Evolutionary conservation across 2,113 vertebrate genomes (phyloP), one percentile per base, ranked within the genome.

Genomic region (Lampris incognitus): DNA sequence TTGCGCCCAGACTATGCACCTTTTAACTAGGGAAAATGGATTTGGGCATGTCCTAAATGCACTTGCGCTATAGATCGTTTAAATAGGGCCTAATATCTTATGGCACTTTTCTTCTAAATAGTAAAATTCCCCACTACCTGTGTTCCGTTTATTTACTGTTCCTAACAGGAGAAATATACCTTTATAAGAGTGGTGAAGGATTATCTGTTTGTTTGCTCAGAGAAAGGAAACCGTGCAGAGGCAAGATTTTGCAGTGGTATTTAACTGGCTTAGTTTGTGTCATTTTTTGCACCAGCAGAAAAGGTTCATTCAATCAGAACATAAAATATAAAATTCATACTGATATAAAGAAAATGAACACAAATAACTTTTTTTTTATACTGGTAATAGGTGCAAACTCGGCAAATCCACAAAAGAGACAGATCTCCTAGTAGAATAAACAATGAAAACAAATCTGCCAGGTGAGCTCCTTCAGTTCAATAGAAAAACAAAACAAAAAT

Each of bases 381-480:
- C 84, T 91, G 87, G 82, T 91, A 93, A 89, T 86, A 89, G 94
- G 93, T 95, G 94, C 93, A 94, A 94, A 94, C 87, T 91, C 70
- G 91, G 92, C 93, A 93, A 94, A 92, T 92, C 91, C 90, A 91
- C 84, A 83, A 89, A 81, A 85, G 81, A 85, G 88, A 83, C 72
- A 66, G 90, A 88, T 87, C 84, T 91, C 83, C 79, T 85, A 78
- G 79, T 84, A 88, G 88, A 92, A 90, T 69, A 92, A 90, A 87
- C 62, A 71, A 79, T 72, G 11, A 88, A 83, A 88, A 85, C 88
- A 92, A 92, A 93, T 91, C 92, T 93, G 91, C 88, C 86, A 82
- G 79, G 87, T 91, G 92, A 94, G 88, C 92, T 93, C 93, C 94
- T 94, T 94, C 93, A 91, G 86, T 92, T 91, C 89, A 84, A 90